Base-by-base conservation (phyloP, 2,888 invertebrate genomes). In the Drosophila engyochracea region DNA sequence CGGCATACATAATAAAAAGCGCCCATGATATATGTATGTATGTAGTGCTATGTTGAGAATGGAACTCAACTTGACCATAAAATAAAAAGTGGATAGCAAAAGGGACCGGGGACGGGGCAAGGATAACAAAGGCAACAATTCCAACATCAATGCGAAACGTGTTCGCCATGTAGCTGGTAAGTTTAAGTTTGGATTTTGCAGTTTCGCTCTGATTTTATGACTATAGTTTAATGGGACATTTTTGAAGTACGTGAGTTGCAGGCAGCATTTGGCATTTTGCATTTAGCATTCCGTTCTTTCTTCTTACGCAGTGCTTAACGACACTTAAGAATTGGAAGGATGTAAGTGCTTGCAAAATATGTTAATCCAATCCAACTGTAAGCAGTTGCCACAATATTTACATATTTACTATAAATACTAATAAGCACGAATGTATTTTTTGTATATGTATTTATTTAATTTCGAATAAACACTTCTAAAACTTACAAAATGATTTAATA, bases 61-160 rank as follows among this genome's bases (percentile, higher is more conserved):
- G 39, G 58, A 57, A 72, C 58, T 33, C 67, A 70, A 73, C 60
- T 78, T 79, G 89, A 79, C 86, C 81, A 71, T 76, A 83, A 47
- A 47, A 81, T 81, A 79, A 51, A 85, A 76, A 25, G 37, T 64
- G 65, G 51, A 61, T 44, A 33, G 37, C 19, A 69, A 67, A 58
- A 44, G 25, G 33, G 41, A 35, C 4, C 33, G 12, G 14, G 33
- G 14, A 35, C 33, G 33, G 58, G 57, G 33, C 55, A 76, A n/a
- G 16, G 4, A 58, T 12, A 73, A 30, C 68, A 55, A 68, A n/a
- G 49, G 41, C 37, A 60, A 83, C 83, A 80, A 60, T 62, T 58
- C 52, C 70, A 68, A 58, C 83, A 77, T 66, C 68, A 75, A 78
- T 89, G 82, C 68, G 76, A 69, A 72, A 86, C 87, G 84, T 86